Percentiles rank a stretch among this genome's conserved stretches.
These are phyloP conservation scores for Darevskia mixta DNA, from an alignment of 2,797 vertebrate genomes.

Conservation along the genomic window DNA sequence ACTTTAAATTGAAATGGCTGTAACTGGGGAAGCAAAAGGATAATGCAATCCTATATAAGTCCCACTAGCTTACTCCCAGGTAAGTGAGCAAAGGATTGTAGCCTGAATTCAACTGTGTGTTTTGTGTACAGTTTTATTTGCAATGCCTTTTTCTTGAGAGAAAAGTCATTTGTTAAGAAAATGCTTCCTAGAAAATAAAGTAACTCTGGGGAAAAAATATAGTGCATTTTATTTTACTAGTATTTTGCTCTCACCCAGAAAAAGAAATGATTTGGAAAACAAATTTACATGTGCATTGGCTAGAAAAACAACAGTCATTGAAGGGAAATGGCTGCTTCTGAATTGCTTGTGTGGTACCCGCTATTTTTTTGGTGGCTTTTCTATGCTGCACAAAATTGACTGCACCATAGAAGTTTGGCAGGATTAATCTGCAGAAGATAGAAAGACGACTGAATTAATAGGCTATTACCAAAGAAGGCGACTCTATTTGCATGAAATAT, in stretches of 20 bases:
- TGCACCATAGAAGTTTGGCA: constrained; percentile 82
- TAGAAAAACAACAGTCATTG: constrained; percentile 3
- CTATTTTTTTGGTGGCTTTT: constrained; percentile 73
- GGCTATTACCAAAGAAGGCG: constrained; percentile 74
- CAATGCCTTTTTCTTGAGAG: background rate
- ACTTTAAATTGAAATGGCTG: background rate
- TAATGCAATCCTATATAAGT: too few species aligned
- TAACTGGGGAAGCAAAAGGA: background rate
- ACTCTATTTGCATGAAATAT: constrained; percentile 78
- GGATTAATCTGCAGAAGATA: constrained; percentile 81
- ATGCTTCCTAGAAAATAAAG: background rate
- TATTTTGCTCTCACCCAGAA: constrained; percentile 36
- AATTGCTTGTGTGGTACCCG: constrained; percentile 32
- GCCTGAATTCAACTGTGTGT: background rate
- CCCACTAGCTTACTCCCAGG: too few species aligned
- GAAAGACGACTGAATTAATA: constrained; percentile 82
- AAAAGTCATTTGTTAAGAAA: constrained; percentile 39
- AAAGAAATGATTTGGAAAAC: constrained; percentile 41
- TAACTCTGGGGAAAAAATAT: background rate
- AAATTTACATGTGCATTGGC: constrained; percentile 37
- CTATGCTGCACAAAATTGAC: constrained; percentile 81
- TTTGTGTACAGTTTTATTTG: constrained; percentile 2
- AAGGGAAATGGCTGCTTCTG: constrained; percentile 39
- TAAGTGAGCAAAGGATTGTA: too few species aligned
- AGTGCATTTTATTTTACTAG: constrained; percentile 28